Conservation (phyloP, 2,113 vertebrate species). For the Pelobates fuscus region DNA sequence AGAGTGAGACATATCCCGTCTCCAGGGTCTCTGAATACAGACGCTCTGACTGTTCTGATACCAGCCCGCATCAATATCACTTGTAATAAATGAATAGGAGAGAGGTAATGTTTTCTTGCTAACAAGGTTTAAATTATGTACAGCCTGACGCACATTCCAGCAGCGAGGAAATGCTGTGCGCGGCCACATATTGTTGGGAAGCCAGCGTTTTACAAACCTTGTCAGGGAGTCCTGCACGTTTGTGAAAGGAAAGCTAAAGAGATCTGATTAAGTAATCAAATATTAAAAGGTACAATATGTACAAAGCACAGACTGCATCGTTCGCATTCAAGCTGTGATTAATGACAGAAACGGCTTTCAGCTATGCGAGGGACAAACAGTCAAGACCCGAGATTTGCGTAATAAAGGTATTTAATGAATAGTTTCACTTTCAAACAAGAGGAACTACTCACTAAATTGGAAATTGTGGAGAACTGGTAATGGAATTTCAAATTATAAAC, state of each 20-base stretch:
- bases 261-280: conserved; percentile 38
- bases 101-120: neutral
- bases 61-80: neutral
- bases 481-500: no score
- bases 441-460: no score
- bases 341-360: no score
- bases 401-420: no score
- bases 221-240: conserved; percentile 23
- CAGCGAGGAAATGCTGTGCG: neutral
- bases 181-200: neutral
- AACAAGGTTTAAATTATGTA: conserved; percentile 6
- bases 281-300: conserved; percentile 42
- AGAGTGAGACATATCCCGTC: no score
- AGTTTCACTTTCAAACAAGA: no score
- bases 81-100: neutral
- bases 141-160: neutral
- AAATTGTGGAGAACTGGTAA: no score
- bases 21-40: no score
- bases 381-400: no score
- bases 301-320: conserved; percentile 5
- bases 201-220: neutral
- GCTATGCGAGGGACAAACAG: no score
- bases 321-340: neutral
- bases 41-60: no score
- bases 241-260: conserved; percentile 12